Evolutionary conservation across 1,140 invertebrate genomes (phyloP).

Genomic region (Trichogramma pretiosum): DNA sequence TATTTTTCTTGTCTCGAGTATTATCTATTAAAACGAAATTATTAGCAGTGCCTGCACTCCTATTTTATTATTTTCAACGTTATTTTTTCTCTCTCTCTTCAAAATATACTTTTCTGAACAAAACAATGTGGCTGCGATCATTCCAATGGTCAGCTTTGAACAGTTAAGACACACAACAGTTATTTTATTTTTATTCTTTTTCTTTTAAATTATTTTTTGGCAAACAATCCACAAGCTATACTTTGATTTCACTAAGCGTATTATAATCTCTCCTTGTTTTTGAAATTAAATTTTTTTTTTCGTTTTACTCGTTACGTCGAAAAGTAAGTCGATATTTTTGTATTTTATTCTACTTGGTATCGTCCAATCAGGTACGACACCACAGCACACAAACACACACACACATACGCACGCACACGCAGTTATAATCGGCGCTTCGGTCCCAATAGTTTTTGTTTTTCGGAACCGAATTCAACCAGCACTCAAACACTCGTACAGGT

Average conservation of each 20-base stretch:
- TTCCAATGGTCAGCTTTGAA: conserved; percentile 39
- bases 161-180: conserved; percentile 46
- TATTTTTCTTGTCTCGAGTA: too few species aligned
- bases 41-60: conserved; percentile 25
- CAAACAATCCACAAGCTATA: conserved; percentile 25
- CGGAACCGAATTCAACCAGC: too few species aligned
- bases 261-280: conserved; percentile 1
- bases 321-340: conserved; percentile 1
- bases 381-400: too few species aligned
- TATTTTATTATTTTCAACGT: too few species aligned
- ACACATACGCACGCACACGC: too few species aligned
- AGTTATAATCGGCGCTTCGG: too few species aligned
- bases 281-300: conserved; percentile 4
- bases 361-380: not conserved
- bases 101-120: too few species aligned
- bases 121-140: conserved; percentile 22
- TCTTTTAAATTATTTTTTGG: too few species aligned
- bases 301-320: not conserved
- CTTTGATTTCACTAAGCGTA: conserved; percentile 13
- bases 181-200: too few species aligned
- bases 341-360: conserved; percentile 1
- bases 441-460: too few species aligned
- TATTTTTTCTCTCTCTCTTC: too few species aligned
- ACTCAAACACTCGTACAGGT: conserved; percentile 11
- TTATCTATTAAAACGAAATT: too few species aligned